Conservation (phyloP, 2,113 vertebrate species). For the Chlamydotis undulata region DNA sequence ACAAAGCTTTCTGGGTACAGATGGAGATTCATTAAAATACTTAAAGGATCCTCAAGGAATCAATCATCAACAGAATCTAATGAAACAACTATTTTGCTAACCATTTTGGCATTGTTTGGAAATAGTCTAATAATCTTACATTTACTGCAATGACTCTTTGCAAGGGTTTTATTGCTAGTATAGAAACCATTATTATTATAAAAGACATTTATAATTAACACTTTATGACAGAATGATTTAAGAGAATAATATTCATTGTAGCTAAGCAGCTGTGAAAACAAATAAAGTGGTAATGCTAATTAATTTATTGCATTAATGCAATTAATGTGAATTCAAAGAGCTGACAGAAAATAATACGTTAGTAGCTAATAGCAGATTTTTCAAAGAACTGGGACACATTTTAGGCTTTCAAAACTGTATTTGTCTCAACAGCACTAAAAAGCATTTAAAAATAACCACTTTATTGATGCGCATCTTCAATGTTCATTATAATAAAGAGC, state of each 20-base stretch:
- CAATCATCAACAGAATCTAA: slow-evolving; percentile 44
- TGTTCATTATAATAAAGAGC: slow-evolving; percentile 62
- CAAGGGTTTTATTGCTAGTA: slow-evolving; percentile 22
- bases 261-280: slow-evolving; percentile 60
- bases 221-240: slow-evolving; percentile 49
- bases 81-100: slow-evolving; percentile 57
- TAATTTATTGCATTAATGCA: slow-evolving; percentile 58
- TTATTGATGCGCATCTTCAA: slow-evolving; percentile 62
- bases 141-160: slow-evolving; percentile 45
- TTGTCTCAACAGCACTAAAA: slow-evolving; percentile 59
- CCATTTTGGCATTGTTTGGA: slow-evolving; percentile 45
- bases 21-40: slow-evolving; percentile 24
- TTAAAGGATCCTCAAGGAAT: neutral
- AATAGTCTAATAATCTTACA: slow-evolving; percentile 53
- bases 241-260: slow-evolving; percentile 64
- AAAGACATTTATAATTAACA: slow-evolving; percentile 63
- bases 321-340: slow-evolving; percentile 65
- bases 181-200: slow-evolving; percentile 32
- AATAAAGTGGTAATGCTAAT: slow-evolving; percentile 60
- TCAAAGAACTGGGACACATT: slow-evolving; percentile 29
- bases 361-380: slow-evolving; percentile 57
- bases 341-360: slow-evolving; percentile 62
- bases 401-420: slow-evolving; percentile 36
- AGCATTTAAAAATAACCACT: slow-evolving; percentile 38
- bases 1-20: neutral